phyloP scores from a whole-genome alignment of 1,140 invertebrate species.

The Armadillidium nasatum region DNA sequence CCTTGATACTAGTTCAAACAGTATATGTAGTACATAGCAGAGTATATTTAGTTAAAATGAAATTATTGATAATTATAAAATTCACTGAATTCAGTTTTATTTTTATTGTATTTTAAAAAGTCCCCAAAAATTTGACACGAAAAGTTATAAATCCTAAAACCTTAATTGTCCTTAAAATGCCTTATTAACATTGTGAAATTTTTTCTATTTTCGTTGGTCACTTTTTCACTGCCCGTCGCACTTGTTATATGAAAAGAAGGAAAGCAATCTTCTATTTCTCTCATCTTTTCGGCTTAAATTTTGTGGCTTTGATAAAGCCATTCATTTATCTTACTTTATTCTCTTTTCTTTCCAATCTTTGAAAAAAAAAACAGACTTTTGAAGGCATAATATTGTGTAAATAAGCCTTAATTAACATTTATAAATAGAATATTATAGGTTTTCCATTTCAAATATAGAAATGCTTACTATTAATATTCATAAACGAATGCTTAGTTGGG shows the following conservation, averaged over 20 bases:
- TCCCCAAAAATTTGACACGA: not conserved
- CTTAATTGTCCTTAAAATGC: not conserved
- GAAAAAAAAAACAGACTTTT: not conserved
- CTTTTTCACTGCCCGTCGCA: conserved; percentile 1
- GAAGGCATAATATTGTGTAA: conserved; percentile 7
- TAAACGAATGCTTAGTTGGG: not conserved
- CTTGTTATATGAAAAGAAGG: not conserved
- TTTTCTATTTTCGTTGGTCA: not conserved
- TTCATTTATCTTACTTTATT: not conserved
- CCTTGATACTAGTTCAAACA: conserved; percentile 7
- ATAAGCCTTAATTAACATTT: conserved; percentile 11
- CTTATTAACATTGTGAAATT: conserved; percentile 5
- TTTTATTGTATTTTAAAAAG: not conserved
- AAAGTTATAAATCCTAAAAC: not conserved
- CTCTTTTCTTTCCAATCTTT: not conserved
- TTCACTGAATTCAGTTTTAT: not conserved
- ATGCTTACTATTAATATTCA: not conserved
- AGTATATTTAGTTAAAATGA: not conserved
- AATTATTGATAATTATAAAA: no score
- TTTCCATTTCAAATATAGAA: not conserved
- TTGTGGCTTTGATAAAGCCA: not conserved
- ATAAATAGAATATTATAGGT: not conserved
- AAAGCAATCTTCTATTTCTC: not conserved
- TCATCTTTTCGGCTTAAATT: not conserved
- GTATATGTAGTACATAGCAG: not conserved